Base-by-base conservation (phyloP, 2,113 vertebrate species). In the Capricornis sumatraensis region DNA sequence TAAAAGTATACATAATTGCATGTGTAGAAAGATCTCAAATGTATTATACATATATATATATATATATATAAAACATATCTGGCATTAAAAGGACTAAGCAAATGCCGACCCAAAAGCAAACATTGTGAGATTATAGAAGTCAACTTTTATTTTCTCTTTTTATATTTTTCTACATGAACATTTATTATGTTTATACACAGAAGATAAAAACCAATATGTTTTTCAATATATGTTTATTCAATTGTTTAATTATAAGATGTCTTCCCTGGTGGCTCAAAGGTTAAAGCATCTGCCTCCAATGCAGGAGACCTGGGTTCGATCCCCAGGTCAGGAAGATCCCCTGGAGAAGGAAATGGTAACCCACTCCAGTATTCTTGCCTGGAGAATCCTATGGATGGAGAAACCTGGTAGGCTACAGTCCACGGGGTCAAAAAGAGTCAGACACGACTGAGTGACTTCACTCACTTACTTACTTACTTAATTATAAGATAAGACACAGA, bases 401-500 rank as follows among this genome's bases (percentile, higher is more conserved):
- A 50, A 50, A 50, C 47, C 47, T 50, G 47, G 47, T 50, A 50
- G 47, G 47, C 12, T 50, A 50, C 47, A 50, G 47, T 50, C 47
- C 47, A 50, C 1, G 12, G 47, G 47, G 47, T 50, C 47, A 50
- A 50, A 50, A 50, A 50, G 47, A 50, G 47, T 50, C 47, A 1
- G 47, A 50, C 47, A 50, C 47, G 12, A 50, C 47, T 50, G 47
- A 50, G 12, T 50, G 47, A 50, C 47, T 50, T 50, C 47, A 50
- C 12, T 50, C 47, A 50, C 47, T 50, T 50, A 50, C 47, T 50
- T 12, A 47, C 45, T 45, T 45, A 45, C 45, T 76, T 89, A 82
- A 43, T 87, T 94, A 50, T 62, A 91, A 93, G 23, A 71, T 30
- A 95, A 71, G n/a, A 90, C 52, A 95, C 55, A 95, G 90, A 81